Percentiles rank a stretch among this genome's conserved stretches.
These are phyloP conservation scores for Stratiomys singularior DNA, from an alignment of 2,888 invertebrate species.

Conservation along the genomic window DNA sequence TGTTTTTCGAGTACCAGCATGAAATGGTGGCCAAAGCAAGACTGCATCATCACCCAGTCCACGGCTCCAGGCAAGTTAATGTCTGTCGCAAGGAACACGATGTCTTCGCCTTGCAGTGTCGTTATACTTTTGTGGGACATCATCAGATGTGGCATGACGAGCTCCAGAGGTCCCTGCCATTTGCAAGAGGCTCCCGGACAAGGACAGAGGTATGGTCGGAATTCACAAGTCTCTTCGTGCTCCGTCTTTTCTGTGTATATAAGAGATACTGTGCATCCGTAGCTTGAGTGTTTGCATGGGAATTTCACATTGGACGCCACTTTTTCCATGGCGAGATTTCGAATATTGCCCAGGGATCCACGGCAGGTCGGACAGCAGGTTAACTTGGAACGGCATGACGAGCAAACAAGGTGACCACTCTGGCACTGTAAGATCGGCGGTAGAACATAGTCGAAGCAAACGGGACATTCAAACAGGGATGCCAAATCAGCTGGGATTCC, in stretches of 20 bases:
- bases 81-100: slow-evolving; percentile 99
- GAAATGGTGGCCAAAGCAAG: slow-evolving; percentile 98
- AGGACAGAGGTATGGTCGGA: slow-evolving; percentile 97
- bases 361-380: slow-evolving; percentile 98
- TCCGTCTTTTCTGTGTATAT: slow-evolving; percentile 98
- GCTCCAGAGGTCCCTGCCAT: slow-evolving; percentile 97
- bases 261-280: slow-evolving; percentile 92
- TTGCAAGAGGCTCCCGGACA: slow-evolving; percentile 99
- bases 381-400: slow-evolving; percentile 95
- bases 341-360: slow-evolving; percentile 95
- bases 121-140: slow-evolving; percentile 98
- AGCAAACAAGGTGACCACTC: slow-evolving; percentile 98
- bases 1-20: slow-evolving; percentile 99
- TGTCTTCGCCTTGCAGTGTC: slow-evolving; percentile 98
- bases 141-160: slow-evolving; percentile 98
- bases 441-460: slow-evolving; percentile 99
- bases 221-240: slow-evolving; percentile 98
- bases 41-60: slow-evolving; percentile 99
- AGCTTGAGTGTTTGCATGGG: slow-evolving; percentile 97
- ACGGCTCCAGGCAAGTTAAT: slow-evolving; percentile 99
- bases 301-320: slow-evolving; percentile 98
- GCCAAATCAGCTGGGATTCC: slow-evolving; percentile 86
- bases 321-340: slow-evolving; percentile 99
- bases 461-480: slow-evolving; percentile 93
- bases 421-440: slow-evolving; percentile 99